These are phyloP conservation scores for Papilio helenus DNA, from an alignment of 1,140 invertebrate species.

Conservation along the genomic window DNA sequence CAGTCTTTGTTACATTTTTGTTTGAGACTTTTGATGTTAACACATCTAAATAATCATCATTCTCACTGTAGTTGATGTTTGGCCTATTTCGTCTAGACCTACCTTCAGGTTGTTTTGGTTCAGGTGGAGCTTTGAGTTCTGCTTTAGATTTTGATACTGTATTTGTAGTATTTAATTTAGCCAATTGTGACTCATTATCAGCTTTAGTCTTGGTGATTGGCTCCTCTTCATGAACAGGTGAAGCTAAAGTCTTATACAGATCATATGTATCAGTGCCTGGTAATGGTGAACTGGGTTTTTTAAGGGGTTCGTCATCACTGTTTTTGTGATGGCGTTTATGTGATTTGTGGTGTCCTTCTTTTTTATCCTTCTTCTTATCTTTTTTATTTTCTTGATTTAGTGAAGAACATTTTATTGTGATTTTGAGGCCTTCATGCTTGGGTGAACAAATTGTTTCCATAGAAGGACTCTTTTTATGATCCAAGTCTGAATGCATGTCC, in stretches of 20 bases:
- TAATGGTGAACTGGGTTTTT: constrained; percentile 80
- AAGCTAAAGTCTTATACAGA: constrained; percentile 79
- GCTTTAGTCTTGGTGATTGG: constrained; percentile 53
- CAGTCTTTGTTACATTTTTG: constrained; percentile 66
- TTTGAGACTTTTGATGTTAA: constrained; percentile 58
- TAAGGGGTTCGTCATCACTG: constrained; percentile 70
- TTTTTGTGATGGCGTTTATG: constrained; percentile 77
- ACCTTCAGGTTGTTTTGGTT: constrained; percentile 77
- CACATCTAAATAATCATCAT: constrained; percentile 77
- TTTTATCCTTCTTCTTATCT: constrained; percentile 79
- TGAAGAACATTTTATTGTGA: constrained; percentile 81
- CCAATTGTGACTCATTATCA: constrained; percentile 71
- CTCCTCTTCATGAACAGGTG: constrained; percentile 64
- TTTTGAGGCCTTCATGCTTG: constrained; percentile 80
- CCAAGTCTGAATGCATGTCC: constrained; percentile 75
- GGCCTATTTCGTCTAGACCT: constrained; percentile 79
- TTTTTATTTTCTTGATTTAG: constrained; percentile 81
- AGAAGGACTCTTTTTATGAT: constrained; percentile 74
- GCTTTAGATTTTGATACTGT: constrained; percentile 56
- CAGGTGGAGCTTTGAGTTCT: constrained; percentile 69
- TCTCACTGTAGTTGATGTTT: constrained; percentile 82
- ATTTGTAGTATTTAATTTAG: constrained; percentile 67
- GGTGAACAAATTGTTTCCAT: constrained; percentile 76
- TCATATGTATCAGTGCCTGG: constrained; percentile 81
- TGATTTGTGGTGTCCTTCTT: constrained; percentile 68